Evolutionary conservation across 2,797 vertebrate species (phyloP), one percentile per base, ranked within the genome.

Genomic region (Crenuchus spilurus): DNA sequence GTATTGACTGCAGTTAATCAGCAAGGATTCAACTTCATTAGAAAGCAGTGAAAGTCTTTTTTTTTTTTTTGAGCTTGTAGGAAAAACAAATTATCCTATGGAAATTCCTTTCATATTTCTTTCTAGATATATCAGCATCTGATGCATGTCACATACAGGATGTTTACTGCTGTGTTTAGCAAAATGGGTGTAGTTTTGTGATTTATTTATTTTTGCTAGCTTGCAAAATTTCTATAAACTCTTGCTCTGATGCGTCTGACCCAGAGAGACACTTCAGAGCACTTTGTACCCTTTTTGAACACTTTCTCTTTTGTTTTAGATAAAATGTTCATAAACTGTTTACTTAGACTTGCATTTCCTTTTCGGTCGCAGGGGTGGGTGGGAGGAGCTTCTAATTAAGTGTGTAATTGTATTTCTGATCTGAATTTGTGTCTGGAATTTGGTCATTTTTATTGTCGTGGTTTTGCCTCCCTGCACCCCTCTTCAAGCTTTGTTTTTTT

Each of bases 391-490:
- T 39, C 14, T 60, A 22, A 10, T 58, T 49, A 28, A 20, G 30
- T 58, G 18, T 33, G 35, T 41, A 22, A 24, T n/a, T 35, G 6
- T 22, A 4, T 5, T 35, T 52, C 4, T 39, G 9, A 58, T 30
- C 5, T 49, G 20, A 42, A 18, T 20, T 1, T 35, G 24, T 35
- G 20, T 55, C 65, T n/a, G 6, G 35, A 14, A 13, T 52, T 49
- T 26, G 16, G 31, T 46, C 22, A 62, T 62, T 69, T 16, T 54
- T 46, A 9, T 13, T 28, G 5, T 31, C 46, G 26, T 69, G 26
- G 18, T 67, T 68, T 74, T 62, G 39, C 63, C 7, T 57, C 37
- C 8, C 26, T 74, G 8, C 61, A 6, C 55, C 48, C 10, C 11
- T 75, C 26, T 57, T 41, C 33, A 30, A 20, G 31, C 7, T 6